These are phyloP conservation scores for Drosophila engyochracea DNA, from an alignment of 2,888 invertebrate genomes.

Conservation along the genomic window DNA sequence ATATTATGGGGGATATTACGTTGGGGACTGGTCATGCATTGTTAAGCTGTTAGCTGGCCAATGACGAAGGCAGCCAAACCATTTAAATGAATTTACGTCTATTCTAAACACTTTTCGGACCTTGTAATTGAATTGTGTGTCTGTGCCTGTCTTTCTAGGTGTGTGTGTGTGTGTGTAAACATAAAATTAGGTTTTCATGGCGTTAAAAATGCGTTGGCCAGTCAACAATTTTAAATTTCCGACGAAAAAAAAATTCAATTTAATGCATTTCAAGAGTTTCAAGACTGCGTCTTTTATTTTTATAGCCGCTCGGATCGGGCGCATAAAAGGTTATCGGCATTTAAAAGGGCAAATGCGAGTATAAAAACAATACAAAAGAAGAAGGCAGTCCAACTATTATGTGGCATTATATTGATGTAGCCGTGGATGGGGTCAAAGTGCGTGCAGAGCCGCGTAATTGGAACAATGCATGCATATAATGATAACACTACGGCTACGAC, in stretches of 20 bases:
- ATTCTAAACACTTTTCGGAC: slow-evolving; percentile 60
- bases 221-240: slow-evolving; percentile 67
- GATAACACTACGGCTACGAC: slow-evolving; percentile 53
- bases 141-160: slow-evolving; percentile 7
- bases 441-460: slow-evolving; percentile 77
- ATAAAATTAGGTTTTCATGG: slow-evolving; percentile 81
- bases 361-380: slow-evolving; percentile 30
- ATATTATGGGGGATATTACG: slow-evolving; percentile 54
- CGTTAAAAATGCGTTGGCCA: slow-evolving; percentile 76
- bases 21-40: slow-evolving; percentile 70
- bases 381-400: slow-evolving; percentile 59
- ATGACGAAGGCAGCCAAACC: slow-evolving; percentile 47
- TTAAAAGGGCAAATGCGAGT: slow-evolving; percentile 66
- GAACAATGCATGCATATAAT: slow-evolving; percentile 67
- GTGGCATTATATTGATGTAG: slow-evolving; percentile 63
- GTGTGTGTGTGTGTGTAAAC: slow-evolving; percentile 58
- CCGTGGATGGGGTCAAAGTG: slow-evolving; percentile 59
- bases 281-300: slow-evolving; percentile 49
- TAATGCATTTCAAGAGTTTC: slow-evolving; percentile 70
- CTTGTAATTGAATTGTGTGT: slow-evolving; percentile 70
- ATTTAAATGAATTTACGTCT: slow-evolving; percentile 74
- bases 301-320: slow-evolving; percentile 64
- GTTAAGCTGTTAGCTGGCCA: slow-evolving; percentile 49
- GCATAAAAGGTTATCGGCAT: slow-evolving; percentile 77
- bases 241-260: slow-evolving; percentile 70